Evolutionary conservation across 92 coral and sea anemone genomes (phyloP).

Genomic region (Anthopleura xanthogrammica): DNA sequence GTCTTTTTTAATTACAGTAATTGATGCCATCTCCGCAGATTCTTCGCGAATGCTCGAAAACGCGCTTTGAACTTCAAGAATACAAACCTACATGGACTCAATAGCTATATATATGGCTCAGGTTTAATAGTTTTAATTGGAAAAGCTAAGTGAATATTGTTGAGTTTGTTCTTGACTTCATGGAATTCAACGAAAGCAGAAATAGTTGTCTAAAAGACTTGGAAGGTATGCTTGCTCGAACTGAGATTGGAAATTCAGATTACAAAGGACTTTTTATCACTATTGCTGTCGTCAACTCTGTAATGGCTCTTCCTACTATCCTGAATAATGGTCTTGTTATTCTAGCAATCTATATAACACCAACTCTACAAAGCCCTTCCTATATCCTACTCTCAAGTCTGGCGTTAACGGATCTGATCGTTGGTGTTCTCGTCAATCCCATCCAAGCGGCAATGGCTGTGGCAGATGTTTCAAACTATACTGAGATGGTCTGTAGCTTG

Average conservation of each 20-base stretch:
- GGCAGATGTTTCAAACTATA: not conserved
- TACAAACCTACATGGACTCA: too few species aligned
- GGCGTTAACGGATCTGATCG: not conserved
- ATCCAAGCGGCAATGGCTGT: conserved; percentile 1
- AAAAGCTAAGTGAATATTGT: not conserved
- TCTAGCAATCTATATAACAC: not conserved
- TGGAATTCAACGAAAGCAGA: not conserved
- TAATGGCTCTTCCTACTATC: not conserved
- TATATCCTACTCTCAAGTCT: not conserved
- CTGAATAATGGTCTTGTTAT: not conserved
- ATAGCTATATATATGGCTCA: too few species aligned
- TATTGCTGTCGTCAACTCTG: not conserved
- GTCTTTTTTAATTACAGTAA: too few species aligned
- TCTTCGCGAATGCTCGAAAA: too few species aligned
- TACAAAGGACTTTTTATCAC: not conserved
- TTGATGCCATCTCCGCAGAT: not conserved
- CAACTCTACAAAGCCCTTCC: not conserved
- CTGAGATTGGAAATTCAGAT: not conserved
- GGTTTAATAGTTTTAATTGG: not conserved
- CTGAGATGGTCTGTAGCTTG: not conserved
- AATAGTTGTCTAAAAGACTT: not conserved
- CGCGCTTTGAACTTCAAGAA: too few species aligned
- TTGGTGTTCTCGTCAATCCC: not conserved
- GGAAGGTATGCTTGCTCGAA: not conserved
- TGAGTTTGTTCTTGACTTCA: not conserved